A percentile compares a stretch with the other conserved stretches of the same genome.
phyloP scores from a whole-genome alignment of 2,113 vertebrate genomes.

The Lagopus leucura region DNA sequence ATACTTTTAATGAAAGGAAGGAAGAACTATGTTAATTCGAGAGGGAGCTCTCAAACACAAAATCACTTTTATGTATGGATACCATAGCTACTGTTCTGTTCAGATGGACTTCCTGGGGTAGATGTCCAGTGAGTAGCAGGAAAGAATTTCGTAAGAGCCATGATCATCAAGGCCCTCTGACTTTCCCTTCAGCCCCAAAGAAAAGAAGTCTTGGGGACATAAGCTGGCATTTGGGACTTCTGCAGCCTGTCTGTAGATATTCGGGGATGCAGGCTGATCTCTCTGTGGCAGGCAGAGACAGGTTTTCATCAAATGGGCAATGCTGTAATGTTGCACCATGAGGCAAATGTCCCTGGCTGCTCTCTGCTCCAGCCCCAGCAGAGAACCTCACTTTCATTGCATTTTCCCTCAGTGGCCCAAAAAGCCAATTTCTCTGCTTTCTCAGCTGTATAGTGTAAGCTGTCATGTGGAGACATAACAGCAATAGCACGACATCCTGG shows the following conservation, averaged over 20 bases:
- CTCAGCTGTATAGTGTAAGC: not conserved
- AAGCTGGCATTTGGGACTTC: accelerated
- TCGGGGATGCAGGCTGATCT: not conserved
- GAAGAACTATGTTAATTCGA: not conserved
- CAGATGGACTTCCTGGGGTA: not conserved
- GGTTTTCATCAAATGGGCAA: not conserved
- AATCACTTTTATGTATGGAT: accelerated
- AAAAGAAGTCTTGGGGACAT: not conserved
- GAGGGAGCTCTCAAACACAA: not conserved
- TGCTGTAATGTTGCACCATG: not conserved
- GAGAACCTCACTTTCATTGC: not conserved
- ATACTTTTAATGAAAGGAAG: not conserved
- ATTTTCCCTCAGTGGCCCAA: not conserved
- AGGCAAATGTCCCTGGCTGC: not conserved
- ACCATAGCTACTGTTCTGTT: not conserved
- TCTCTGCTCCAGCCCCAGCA: accelerated
- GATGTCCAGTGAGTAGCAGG: not conserved
- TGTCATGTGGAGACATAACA: not conserved
- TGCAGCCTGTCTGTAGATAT: not conserved
- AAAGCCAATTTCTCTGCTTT: not conserved
- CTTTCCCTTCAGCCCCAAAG: not conserved
- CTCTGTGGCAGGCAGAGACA: not conserved
- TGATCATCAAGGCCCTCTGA: not conserved
- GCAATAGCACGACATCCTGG: not conserved
- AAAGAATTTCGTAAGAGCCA: not conserved